phyloP scores from a whole-genome alignment of 2,888 invertebrate genomes.

The Metalampra italica region DNA sequence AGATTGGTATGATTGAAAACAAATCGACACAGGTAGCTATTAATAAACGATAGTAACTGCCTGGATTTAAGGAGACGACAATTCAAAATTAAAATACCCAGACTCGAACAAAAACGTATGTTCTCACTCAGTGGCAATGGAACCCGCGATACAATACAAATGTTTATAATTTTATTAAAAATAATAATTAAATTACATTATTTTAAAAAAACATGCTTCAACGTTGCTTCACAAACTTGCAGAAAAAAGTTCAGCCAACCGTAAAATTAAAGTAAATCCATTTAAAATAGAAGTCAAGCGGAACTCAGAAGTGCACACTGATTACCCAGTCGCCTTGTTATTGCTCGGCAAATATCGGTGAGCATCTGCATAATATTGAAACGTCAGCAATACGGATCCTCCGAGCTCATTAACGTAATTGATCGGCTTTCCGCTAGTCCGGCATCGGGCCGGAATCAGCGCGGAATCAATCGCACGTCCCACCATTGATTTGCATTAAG shows the following conservation, averaged over 20 bases:
- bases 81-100: no score
- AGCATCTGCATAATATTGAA: slow-evolving; percentile 68
- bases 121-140: no score
- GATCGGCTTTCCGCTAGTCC: slow-evolving; percentile 70
- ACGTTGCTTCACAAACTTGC: not conserved
- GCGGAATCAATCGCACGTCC: slow-evolving; percentile 49
- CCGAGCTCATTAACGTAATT: slow-evolving; percentile 74
- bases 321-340: not conserved
- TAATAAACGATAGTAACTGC: no score
- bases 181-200: no score
- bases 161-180: no score
- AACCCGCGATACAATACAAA: no score
- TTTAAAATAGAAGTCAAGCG: not conserved
- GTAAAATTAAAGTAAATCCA: not conserved
- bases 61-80: no score
- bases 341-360: slow-evolving; percentile 45
- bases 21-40: no score
- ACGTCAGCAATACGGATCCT: slow-evolving; percentile 68
- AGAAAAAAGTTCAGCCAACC: slow-evolving; percentile 3
- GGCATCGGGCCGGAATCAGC: slow-evolving; percentile 54
- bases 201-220: no score
- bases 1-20: no score
- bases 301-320: not conserved
- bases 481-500: slow-evolving; percentile 75
- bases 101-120: no score